These are phyloP conservation scores for Amphipoea oculea DNA, from an alignment of 2,888 invertebrate genomes.

Conservation along the genomic window DNA sequence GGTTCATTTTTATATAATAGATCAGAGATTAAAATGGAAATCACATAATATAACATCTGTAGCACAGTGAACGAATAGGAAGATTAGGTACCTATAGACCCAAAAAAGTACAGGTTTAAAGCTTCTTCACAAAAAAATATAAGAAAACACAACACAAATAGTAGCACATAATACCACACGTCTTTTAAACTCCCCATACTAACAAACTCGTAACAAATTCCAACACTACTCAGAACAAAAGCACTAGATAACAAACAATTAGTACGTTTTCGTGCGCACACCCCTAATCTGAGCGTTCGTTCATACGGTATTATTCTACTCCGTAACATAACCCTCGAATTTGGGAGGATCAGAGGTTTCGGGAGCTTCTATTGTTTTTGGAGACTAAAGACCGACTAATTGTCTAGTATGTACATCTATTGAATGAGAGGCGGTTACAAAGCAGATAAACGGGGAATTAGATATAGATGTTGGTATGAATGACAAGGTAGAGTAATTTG, in stretches of 20 bases:
- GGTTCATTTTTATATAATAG: background rate
- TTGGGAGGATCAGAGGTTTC: slow-evolving; percentile 65
- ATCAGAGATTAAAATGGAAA: background rate
- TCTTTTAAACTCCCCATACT: slow-evolving; percentile 21
- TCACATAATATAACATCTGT: background rate
- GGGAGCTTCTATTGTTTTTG: slow-evolving; percentile 70
- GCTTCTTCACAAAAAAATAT: background rate
- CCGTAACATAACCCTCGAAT: slow-evolving; percentile 74
- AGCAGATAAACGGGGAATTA: slow-evolving; percentile 31
- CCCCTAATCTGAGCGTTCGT: slow-evolving; percentile 75
- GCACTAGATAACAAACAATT: slow-evolving; percentile 81
- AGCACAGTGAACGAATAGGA: background rate
- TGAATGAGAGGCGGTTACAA: slow-evolving; percentile 46
- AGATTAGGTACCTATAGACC: too few species aligned
- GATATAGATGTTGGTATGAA: slow-evolving; percentile 2
- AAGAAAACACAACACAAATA: slow-evolving; percentile 14
- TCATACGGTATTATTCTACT: slow-evolving; percentile 67
- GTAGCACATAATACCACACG: background rate
- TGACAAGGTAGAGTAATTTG: slow-evolving; percentile 19
- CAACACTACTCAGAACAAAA: slow-evolving; percentile 72
- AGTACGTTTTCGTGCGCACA: slow-evolving; percentile 75
- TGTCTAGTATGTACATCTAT: slow-evolving; percentile 62
- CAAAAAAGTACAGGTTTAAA: background rate
- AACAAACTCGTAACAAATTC: slow-evolving; percentile 53
- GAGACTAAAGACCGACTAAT: slow-evolving; percentile 66